Evolutionary conservation across 2,888 invertebrate genomes (phyloP).

Genomic region (Euplagia quadripunctaria): DNA sequence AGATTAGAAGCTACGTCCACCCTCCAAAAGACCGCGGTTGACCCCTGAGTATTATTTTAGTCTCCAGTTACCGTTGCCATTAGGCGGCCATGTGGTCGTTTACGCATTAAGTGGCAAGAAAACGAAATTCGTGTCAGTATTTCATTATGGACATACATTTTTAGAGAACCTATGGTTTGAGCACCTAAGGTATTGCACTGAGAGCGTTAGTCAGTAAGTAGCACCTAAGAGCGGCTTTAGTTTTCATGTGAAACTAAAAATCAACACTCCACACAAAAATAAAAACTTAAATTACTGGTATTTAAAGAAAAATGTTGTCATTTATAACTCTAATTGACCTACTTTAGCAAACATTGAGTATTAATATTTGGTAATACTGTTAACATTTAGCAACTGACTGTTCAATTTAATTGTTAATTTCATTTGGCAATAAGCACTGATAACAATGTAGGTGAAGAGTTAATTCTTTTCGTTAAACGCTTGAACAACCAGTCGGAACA

Average conservation of each 20-base stretch:
- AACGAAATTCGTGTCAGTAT: neutral
- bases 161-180: neutral
- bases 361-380: neutral
- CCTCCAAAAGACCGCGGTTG: neutral
- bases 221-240: no score
- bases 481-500: no score
- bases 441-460: no score
- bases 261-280: neutral
- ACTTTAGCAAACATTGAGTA: neutral
- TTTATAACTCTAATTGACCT: neutral
- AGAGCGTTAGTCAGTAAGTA: neutral
- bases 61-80: no score
- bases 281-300: neutral
- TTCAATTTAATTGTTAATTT: neutral
- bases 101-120: neutral
- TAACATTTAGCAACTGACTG: neutral
- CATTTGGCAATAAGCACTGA: neutral
- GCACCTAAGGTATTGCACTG: neutral
- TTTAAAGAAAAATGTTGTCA: conserved; percentile 6
- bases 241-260: neutral
- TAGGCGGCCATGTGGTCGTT: neutral
- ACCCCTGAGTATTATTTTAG: neutral
- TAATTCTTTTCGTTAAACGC: no score
- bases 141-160: neutral
- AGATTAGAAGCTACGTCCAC: no score